Conservation (phyloP, 2,888 invertebrate genomes). For the Augochlorella aurata region DNA sequence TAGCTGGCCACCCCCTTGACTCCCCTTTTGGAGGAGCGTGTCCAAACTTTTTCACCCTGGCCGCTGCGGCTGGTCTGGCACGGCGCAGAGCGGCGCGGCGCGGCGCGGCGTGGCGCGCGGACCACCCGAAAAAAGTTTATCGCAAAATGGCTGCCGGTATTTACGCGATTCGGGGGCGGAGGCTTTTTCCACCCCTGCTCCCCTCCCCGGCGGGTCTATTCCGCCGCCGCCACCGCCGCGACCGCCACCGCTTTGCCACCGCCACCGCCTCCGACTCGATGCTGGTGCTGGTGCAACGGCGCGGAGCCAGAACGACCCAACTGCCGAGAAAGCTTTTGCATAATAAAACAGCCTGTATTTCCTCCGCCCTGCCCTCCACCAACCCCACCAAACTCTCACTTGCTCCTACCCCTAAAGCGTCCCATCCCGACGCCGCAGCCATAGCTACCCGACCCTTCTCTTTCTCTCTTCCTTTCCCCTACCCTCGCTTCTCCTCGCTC, state of each 20-base stretch:
- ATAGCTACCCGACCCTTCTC: constrained; percentile 54
- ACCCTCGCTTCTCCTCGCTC: constrained; percentile 9
- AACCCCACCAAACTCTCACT: constrained; percentile 60
- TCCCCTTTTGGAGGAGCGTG: constrained; percentile 72
- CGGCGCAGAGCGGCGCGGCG: constrained; percentile 29
- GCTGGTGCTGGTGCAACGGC: constrained; percentile 69
- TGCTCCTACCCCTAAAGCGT: constrained; percentile 35
- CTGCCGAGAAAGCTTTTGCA: constrained; percentile 82
- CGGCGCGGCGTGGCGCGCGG: constrained; percentile 19
- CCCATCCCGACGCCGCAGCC: constrained; percentile 54
- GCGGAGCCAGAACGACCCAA: constrained; percentile 79
- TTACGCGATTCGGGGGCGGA: constrained; percentile 80
- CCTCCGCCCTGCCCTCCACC: constrained; percentile 64
- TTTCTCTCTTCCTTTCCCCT: constrained; percentile 17
- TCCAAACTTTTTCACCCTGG: constrained; percentile 76
- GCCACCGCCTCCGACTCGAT: constrained; percentile 60
- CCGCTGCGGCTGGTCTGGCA: constrained; percentile 27
- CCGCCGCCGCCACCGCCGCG: constrained; percentile 27
- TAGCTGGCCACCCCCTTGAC: constrained; percentile 63
- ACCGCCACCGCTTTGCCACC: constrained; percentile 39
- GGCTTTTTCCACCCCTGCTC: constrained; percentile 69
- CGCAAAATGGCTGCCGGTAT: constrained; percentile 81
- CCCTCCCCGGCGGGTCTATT: constrained; percentile 60
- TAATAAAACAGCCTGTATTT: constrained; percentile 81
- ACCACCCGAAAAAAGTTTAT: constrained; percentile 73